Evolutionary conservation across 2,888 invertebrate genomes (phyloP).

Genomic region (Drosophila meridiana): DNA sequence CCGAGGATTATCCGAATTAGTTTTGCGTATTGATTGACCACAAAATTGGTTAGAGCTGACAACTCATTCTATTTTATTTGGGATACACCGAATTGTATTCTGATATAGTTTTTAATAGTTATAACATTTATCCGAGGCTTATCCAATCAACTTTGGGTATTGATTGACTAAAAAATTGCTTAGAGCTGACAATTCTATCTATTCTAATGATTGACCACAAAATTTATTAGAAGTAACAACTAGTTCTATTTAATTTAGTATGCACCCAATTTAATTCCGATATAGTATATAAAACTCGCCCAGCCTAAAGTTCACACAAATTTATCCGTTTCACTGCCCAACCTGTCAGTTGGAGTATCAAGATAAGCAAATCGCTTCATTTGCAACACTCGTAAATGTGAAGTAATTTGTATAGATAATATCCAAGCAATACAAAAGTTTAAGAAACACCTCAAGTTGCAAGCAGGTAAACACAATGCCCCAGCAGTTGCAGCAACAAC

Average conservation of each 20-base stretch:
- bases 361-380: conserved; percentile 33
- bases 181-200: too few species aligned
- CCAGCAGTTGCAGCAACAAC: conserved; percentile 31
- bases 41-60: too few species aligned
- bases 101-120: too few species aligned
- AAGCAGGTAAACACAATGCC: conserved; percentile 56
- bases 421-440: conserved; percentile 21
- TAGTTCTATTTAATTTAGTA: neutral
- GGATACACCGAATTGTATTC: too few species aligned
- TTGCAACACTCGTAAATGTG: conserved; percentile 35
- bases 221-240: neutral
- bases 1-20: too few species aligned
- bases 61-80: too few species aligned
- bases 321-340: neutral
- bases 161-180: too few species aligned
- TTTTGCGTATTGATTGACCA: too few species aligned
- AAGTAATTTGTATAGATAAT: conserved; percentile 41
- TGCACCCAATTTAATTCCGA: neutral
- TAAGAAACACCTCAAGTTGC: conserved; percentile 49
- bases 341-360: conserved; percentile 4
- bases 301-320: neutral
- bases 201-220: neutral
- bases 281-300: neutral
- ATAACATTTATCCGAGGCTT: too few species aligned
- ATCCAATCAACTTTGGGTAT: too few species aligned